Evolutionary conservation across 2,888 invertebrate species (phyloP), one percentile per base, ranked within the genome.

Genomic region (Oscheius sp.): DNA sequence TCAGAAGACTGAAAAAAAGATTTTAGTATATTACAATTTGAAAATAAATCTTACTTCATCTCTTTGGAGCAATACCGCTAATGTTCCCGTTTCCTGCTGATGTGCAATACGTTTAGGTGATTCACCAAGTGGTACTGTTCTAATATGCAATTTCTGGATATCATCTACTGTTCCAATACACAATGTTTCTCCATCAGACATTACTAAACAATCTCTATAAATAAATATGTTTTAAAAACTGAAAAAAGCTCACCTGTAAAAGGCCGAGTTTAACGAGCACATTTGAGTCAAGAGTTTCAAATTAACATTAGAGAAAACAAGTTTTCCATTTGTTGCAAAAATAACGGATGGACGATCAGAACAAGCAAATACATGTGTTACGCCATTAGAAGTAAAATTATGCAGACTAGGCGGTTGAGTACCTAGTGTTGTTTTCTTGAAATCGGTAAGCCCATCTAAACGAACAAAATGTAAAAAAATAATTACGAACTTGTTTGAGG

Each of bases 361-460:
- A 87, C 98, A 98, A 24, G 96, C 98, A 89, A 98, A 98, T 36
- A 98, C 95, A 87, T 96, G 97, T 17, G 93, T 94, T 93, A 75
- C 92, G 8, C 73, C 74, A 32, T 75, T 70, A 17, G 80, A 72
- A 9, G 59, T 91, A 87, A 98, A 97, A 6, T 93, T 93, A 72
- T 92, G 90, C 65, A 98, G 89, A 14, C 93, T 93, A 0, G 95
- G 96, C 14, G 97, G 97, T 86, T 97, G 96, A 0, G 97, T 98
- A 59, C 98, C 98, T 3, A 98, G 89, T 0, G 95, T 95, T 20
- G 97, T 95, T 86, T 94, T 94, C 88, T 97, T 97, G 86, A 92
- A 92, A 82, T 96, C 95, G 2, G 90, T 89, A 30, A 97, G 88
- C 26, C 88, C 88, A 8, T 70, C 81, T 81, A 32, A 50, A 74